Evolutionary conservation across 1,140 invertebrate species (phyloP).

Genomic region (Orussus abietinus): DNA sequence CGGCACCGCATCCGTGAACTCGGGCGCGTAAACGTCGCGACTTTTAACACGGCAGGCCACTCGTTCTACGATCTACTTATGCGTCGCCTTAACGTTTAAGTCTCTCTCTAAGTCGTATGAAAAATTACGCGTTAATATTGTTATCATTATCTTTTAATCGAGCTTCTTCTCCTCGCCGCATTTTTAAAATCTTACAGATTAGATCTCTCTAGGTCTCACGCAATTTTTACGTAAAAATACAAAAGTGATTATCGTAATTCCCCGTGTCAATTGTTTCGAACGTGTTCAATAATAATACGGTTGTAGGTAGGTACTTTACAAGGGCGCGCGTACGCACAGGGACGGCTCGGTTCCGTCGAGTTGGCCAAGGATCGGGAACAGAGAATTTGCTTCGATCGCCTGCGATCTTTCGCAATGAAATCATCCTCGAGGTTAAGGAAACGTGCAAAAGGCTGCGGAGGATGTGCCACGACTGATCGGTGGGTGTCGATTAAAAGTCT

Average conservation of each 20-base stretch:
- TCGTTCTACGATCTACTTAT: slow-evolving; percentile 5
- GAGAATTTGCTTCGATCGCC: no score
- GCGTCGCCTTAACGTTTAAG: slow-evolving; percentile 11
- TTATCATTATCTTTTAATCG: slow-evolving; percentile 8
- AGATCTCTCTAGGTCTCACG: slow-evolving; percentile 22
- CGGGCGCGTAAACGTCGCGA: background rate
- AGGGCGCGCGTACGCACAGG: no score
- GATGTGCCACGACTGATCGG: no score
- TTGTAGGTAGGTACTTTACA: slow-evolving; percentile 14
- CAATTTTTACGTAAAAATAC: slow-evolving; percentile 29
- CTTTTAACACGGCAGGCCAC: slow-evolving; percentile 8
- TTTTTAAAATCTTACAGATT: slow-evolving; percentile 21
- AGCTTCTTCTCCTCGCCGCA: slow-evolving; percentile 9
- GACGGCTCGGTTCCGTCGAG: no score
- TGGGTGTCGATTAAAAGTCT: no score
- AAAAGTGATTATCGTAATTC: slow-evolving; percentile 37
- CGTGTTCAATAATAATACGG: slow-evolving; percentile 15
- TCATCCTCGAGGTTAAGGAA: no score
- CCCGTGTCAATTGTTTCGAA: slow-evolving; percentile 21
- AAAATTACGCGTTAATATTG: slow-evolving; percentile 33
- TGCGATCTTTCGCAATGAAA: no score
- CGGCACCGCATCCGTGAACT: background rate
- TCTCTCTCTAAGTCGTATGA: slow-evolving; percentile 30
- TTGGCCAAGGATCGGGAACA: no score
- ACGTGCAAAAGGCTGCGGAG: no score